These are phyloP conservation scores for Procambarus virginalis DNA, from an alignment of 1,140 invertebrate species.

Conservation along the genomic window DNA sequence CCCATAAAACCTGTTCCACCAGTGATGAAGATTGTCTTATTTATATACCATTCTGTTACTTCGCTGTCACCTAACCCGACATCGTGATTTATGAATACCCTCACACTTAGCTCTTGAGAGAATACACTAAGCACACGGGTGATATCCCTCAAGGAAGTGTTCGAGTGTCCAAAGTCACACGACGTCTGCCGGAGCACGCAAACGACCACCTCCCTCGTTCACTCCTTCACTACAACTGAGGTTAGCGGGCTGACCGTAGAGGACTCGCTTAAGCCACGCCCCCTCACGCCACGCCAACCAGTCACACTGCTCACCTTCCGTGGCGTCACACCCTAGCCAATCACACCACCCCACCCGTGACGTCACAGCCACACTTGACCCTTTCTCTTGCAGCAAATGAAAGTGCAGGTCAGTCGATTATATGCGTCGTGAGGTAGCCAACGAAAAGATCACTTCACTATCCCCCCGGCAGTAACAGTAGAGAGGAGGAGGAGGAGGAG, in stretches of 20 bases:
- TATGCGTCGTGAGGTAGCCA: conserved; percentile 45
- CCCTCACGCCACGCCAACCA: no score
- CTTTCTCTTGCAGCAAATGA: conserved; percentile 46
- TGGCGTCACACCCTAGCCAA: conserved; percentile 17
- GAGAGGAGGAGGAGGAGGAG: background rate
- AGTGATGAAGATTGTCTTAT: conserved; percentile 81
- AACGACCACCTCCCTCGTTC: conserved; percentile 9
- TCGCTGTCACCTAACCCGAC: conserved; percentile 59
- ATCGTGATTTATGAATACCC: conserved; percentile 14
- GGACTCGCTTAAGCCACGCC: conserved; percentile 34
- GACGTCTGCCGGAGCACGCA: background rate
- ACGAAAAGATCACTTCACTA: conserved; percentile 36
- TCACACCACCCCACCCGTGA: background rate
- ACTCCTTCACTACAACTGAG: conserved; percentile 51
- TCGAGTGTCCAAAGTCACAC: conserved; percentile 22
- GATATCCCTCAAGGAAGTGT: background rate
- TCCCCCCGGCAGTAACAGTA: no score
- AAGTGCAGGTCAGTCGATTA: conserved; percentile 50
- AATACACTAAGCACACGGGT: background rate
- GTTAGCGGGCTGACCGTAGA: background rate
- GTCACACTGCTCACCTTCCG: no score
- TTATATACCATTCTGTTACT: conserved; percentile 67
- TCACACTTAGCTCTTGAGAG: background rate
- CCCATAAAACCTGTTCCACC: conserved; percentile 87
- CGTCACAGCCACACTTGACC: conserved; percentile 33